Base-by-base conservation (phyloP, 1,140 invertebrate species). In the Cyclargus thomasi region DNA sequence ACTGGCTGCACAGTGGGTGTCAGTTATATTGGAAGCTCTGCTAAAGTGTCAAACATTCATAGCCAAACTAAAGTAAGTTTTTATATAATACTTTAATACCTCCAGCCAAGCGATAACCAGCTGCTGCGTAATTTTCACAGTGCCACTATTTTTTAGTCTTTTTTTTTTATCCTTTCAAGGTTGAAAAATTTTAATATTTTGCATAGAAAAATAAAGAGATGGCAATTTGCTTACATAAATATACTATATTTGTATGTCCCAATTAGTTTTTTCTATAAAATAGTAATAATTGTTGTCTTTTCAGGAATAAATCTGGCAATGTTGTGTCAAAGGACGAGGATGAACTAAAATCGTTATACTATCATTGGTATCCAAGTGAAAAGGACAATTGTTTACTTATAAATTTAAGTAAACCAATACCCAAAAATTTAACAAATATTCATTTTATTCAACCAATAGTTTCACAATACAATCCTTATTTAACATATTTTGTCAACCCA, bases 1-100 rank as follows among this genome's bases (percentile, higher is more conserved):
- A n/a, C 74, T 91, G 22, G 91, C 92, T 66, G 88, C 92, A 23
- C 75, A 92, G 57, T 94, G 93, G 93, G 77, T 92, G 8, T 90
- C 83, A 64, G 80, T 91, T 69, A 91, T 93, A 71, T 78, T 88
- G 20, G 79, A 82, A 47, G 85, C 91, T 53, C 83, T 92, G 21
- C 64, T 82, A 36, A 92, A 91, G 76, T 77, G 88, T 22, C 84
- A 85, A 68, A 55, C 75, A 7, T 84, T 89, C 72, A 73, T 79
- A 29, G 64, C 74, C 39, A 83, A 83, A 69, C 75, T 80, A 39
- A 78, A 85, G 55, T 88, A 77, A 85, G 81, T 81, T 20, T 59
- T 53, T 18, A 35, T 4, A 65, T 17, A 8, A 22, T 29, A 29
- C 5, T 29, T 29, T 29, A 0, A 29, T 7, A 29, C 29, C 29